Conservation (phyloP, 2,888 invertebrate genomes). For the Aporophyla lueneburgensis region DNA sequence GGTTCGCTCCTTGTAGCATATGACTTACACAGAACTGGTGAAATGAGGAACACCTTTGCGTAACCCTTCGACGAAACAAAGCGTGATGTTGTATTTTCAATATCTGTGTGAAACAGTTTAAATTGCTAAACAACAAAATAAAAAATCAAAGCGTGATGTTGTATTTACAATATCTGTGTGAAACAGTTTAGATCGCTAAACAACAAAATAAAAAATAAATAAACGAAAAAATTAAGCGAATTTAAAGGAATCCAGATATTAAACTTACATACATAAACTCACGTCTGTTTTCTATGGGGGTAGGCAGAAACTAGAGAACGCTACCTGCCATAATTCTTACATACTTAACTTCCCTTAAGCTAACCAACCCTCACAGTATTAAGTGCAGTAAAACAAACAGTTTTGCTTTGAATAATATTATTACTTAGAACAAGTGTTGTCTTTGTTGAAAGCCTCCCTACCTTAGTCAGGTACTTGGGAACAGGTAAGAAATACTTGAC, state of each 20-base stretch:
- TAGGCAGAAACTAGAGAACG: no score
- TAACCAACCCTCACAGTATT: slow-evolving; percentile 8
- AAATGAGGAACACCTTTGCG: no score
- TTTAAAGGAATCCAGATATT: not conserved
- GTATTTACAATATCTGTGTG: not conserved
- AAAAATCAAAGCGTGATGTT: no score
- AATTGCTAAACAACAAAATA: no score
- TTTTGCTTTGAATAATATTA: slow-evolving; percentile 63
- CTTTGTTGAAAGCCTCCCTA: slow-evolving; percentile 66
- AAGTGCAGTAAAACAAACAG: slow-evolving; percentile 60
- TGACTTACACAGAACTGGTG: no score
- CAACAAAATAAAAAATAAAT: no score
- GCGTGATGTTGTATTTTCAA: not conserved
- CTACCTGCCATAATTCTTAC: no score
- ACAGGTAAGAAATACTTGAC: slow-evolving; percentile 59
- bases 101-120: not conserved
- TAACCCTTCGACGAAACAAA: not conserved
- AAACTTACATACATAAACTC: not conserved
- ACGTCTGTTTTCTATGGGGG: no score
- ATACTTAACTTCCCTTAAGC: not conserved
- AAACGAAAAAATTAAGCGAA: no score
- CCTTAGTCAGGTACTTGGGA: slow-evolving; percentile 55
- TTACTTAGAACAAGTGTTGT: slow-evolving; percentile 64
- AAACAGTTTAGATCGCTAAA: not conserved
- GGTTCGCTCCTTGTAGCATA: no score